Evolutionary conservation across 2,113 vertebrate genomes (phyloP), one percentile per base, ranked within the genome.

Genomic region (Ophiodon elongatus): DNA sequence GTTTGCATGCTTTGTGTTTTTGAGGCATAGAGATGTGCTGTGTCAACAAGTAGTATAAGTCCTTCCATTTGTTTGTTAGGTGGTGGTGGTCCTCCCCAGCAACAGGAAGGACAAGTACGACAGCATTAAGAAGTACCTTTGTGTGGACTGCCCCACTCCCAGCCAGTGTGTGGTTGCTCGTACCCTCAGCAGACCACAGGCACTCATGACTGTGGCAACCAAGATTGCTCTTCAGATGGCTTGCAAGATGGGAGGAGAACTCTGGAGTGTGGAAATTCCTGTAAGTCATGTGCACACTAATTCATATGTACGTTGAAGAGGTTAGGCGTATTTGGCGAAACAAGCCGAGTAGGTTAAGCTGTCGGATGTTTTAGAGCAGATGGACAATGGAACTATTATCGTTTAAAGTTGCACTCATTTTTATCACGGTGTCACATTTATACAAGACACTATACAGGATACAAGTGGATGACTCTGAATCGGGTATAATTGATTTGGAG

Each of bases 191-290:
- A 95, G 94, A 29, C 96, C 96, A 6, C 97, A 97, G 85, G 91
- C 95, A 0, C 89, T 96, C 70, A 95, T 97, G 96, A 96, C 97
- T 0, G 87, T 99, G 6, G 96, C 96, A 8, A 99, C 98, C 8
- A 99, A 99, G 93, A 97, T 99, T 4, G 96, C 96, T 10, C 88
- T 99, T 43, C 98, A 99, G 89, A 98, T 99, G 93, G 96, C 97
- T 72, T 99, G 97, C 88, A 99, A 99, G 93, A 98, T 99, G 96
- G 98, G 98, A 8, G 98, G 98, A 83, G 98, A 99, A 25, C 96
- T 99, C 8, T 99, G 98, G 98, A 95, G 95, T 2, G 94, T 99
- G 0, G 97, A 99, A 74, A 97, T 99, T 70, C 98, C 98, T 0
- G 98, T 99, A 89, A 96, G 96, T 94, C 31, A 4, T 0, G 2